phyloP scores from a whole-genome alignment of 1,140 invertebrate species.

The Drosophila nebulosa region DNA sequence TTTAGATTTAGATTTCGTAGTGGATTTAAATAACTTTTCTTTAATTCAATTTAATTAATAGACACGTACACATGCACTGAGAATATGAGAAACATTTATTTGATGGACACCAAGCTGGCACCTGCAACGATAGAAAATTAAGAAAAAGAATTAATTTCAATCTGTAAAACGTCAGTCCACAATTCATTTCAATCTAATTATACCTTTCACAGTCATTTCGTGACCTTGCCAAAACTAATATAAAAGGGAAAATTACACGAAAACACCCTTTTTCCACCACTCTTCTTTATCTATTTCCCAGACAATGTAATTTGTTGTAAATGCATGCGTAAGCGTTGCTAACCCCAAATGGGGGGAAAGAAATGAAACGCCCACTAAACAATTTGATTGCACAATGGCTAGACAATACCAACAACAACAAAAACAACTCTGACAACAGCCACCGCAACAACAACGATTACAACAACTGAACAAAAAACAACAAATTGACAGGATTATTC shows the following conservation, averaged over 20 bases:
- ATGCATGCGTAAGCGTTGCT: constrained; percentile 54
- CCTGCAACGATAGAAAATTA: neutral
- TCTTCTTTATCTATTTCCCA: constrained; percentile 8
- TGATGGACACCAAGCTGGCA: neutral
- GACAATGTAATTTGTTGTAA: constrained; percentile 54
- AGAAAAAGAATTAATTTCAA: neutral
- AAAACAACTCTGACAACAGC: constrained; percentile 20
- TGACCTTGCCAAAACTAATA: constrained; percentile 43
- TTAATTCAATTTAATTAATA: neutral
- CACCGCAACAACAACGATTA: constrained; percentile 7
- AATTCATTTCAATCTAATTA: constrained; percentile 25
- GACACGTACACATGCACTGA: neutral
- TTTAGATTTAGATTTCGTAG: neutral
- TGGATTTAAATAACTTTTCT: constrained; percentile 13
- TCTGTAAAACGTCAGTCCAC: neutral
- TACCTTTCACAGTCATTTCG: constrained; percentile 21
- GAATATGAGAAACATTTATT: neutral
- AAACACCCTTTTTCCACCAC: neutral
- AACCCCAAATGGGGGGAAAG: neutral
- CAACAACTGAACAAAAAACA: neutral
- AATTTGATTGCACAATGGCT: constrained; percentile 59
- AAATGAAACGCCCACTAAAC: constrained; percentile 36
- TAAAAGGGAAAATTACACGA: constrained; percentile 3
- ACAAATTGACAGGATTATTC: constrained; percentile 26
- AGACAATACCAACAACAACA: constrained; percentile 28